These are phyloP conservation scores for Noturus placidus DNA, from an alignment of 2,113 vertebrate genomes.

Conservation along the genomic window DNA sequence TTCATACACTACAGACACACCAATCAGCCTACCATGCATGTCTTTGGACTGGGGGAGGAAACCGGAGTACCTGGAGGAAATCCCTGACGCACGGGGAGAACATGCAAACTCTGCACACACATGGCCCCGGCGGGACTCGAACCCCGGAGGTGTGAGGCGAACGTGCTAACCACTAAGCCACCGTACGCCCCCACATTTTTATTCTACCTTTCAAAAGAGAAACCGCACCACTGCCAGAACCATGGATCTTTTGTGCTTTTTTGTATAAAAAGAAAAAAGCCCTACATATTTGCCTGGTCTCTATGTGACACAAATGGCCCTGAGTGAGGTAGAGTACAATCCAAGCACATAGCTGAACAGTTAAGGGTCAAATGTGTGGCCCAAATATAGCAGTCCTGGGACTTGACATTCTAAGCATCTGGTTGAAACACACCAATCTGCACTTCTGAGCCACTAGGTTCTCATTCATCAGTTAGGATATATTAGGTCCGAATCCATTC, in stretches of 20 bases:
- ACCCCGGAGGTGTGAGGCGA: no score
- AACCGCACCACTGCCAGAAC: neutral
- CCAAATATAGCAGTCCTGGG: neutral
- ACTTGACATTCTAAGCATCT: neutral
- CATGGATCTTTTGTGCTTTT: neutral
- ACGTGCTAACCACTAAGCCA: no score
- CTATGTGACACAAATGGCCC: neutral
- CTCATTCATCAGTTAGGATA: neutral
- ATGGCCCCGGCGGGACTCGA: no score
- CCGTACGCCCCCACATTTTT: no score
- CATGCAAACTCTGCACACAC: no score
- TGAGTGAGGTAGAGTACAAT: neutral
- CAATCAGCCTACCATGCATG: no score
- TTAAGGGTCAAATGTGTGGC: neutral
- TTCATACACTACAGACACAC: no score
- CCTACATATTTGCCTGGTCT: neutral
- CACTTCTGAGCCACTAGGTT: neutral
- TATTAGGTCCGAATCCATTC: neutral
- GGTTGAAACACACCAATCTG: constrained; percentile 3
- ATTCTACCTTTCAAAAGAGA: neutral
- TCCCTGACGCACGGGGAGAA: no score
- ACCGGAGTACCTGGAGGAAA: no score
- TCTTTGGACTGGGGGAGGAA: no score
- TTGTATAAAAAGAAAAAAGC: neutral
- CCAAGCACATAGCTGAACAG: neutral